Evolutionary conservation across 2,888 invertebrate species (phyloP).

Genomic region (Dryomyza anilis): DNA sequence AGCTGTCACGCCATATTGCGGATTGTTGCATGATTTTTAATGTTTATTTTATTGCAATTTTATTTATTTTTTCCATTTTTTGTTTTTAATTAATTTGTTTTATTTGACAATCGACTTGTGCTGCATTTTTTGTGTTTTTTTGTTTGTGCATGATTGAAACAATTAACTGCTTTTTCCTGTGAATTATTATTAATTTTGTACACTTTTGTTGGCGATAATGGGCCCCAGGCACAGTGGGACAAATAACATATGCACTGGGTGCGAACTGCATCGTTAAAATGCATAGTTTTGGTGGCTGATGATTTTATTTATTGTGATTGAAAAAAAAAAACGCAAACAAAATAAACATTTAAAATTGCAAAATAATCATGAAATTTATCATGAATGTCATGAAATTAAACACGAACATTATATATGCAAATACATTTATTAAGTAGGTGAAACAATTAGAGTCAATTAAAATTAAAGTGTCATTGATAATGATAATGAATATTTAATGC

Average conservation of each 20-base stretch:
- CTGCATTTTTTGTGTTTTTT: neutral
- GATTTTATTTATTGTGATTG: no score
- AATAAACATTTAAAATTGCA: no score
- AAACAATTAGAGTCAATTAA: no score
- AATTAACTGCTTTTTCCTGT: conserved; percentile 16
- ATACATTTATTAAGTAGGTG: no score
- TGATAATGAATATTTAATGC: no score
- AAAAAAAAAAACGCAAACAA: no score
- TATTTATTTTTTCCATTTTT: neutral
- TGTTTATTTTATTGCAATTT: neutral
- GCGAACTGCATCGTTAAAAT: no score
- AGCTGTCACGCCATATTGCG: neutral
- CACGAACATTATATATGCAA: no score
- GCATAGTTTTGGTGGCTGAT: no score
- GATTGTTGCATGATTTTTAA: neutral
- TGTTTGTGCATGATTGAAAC: conserved; percentile 12
- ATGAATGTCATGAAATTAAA: no score
- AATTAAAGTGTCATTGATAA: no score
- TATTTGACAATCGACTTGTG: neutral
- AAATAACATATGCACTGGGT: neutral
- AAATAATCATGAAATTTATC: no score
- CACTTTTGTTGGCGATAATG: neutral
- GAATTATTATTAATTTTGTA: conserved; percentile 11
- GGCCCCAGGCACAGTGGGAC: conserved; percentile 8
- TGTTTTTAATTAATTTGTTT: conserved; percentile 6